Evolutionary conservation across 2,888 invertebrate genomes (phyloP), one percentile per base, ranked within the genome.

Genomic region (Cheilosia grossa): DNA sequence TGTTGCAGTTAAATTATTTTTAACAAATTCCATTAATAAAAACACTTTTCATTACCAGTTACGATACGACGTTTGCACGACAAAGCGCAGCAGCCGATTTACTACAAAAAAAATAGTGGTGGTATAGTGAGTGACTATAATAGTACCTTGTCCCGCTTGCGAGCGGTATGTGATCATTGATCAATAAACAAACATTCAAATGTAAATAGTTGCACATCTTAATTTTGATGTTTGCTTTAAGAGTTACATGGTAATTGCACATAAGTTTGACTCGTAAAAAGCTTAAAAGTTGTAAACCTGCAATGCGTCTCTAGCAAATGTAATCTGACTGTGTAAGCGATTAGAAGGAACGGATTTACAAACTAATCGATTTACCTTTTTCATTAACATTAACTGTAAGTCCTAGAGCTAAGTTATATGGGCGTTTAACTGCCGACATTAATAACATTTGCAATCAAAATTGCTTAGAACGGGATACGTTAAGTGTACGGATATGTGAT

Each of bases 201-300:
- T 58, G 53, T 47, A 83, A 74, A 83, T 69, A 79, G 63, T 59
- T 74, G 79, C 58, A 74, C 64, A 74, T 70, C 27, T 69, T 47
- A 67, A 56, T 19, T 58, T 54, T 75, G 10, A 56, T 61, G 30
- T 40, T 54, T 54, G 27, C 33, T 9, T n/a, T 21, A 30, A 33
- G 27, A 54, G 54, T 33, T 33, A 30, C 54, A 54, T 54, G 33
- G 9, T 33, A 54, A 54, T 54, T 54, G 30, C 30, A 54, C 54
- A 54, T 54, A 30, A 54, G 54, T 54, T 54, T 27, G 27, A n/a
- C 54, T 30, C 54, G 54, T 33, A 54, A 54, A 54, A 30, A 33
- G 54, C 33, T 51, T 54, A 54, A 54, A 54, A 54, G 54, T 54
- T 59, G 40, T 59, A 59, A 59, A 30, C 59, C 24, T 59, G 40